A percentile compares a stretch with the other conserved stretches of the same genome.
These are phyloP conservation scores for Hydrolagus affinis DNA, from an alignment of 2,113 vertebrate genomes.

Conservation along the genomic window DNA sequence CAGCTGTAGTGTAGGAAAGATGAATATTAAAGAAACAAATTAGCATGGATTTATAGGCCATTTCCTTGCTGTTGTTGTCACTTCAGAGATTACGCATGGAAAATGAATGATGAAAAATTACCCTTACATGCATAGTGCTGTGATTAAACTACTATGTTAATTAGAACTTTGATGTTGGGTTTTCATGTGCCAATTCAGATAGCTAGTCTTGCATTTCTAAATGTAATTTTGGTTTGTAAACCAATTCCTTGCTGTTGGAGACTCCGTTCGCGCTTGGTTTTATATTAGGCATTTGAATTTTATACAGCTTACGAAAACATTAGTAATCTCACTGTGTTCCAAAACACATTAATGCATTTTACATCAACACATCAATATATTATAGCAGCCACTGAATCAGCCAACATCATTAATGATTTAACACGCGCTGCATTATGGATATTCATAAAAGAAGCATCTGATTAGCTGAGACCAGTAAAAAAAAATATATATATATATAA, in stretches of 20 bases:
- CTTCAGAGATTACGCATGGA: conserved; percentile 68
- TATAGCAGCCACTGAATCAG: neutral
- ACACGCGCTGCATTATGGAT: neutral
- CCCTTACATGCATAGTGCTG: conserved; percentile 70
- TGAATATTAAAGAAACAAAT: conserved; percentile 72
- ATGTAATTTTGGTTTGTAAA: conserved; percentile 22
- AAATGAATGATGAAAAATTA: conserved; percentile 78
- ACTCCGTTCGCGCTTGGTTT: neutral
- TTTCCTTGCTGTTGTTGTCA: conserved; percentile 66
- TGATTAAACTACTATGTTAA: conserved; percentile 83
- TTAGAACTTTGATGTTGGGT: conserved; percentile 63
- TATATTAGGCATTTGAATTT: neutral
- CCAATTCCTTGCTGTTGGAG: neutral
- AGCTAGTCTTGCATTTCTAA: neutral
- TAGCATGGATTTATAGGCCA: conserved; percentile 67
- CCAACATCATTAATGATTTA: conserved; percentile 10
- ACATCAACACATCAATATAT: neutral
- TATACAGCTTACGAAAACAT: neutral
- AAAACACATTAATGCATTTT: neutral
- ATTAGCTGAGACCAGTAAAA: neutral
- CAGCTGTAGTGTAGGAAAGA: conserved; percentile 67
- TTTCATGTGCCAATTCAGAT: conserved; percentile 26
- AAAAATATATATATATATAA: neutral
- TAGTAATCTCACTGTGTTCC: neutral
- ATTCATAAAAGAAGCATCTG: conserved; percentile 2